phyloP scores from a whole-genome alignment of 2,888 invertebrate species.

The Dimorphilus gyrociliatus region DNA sequence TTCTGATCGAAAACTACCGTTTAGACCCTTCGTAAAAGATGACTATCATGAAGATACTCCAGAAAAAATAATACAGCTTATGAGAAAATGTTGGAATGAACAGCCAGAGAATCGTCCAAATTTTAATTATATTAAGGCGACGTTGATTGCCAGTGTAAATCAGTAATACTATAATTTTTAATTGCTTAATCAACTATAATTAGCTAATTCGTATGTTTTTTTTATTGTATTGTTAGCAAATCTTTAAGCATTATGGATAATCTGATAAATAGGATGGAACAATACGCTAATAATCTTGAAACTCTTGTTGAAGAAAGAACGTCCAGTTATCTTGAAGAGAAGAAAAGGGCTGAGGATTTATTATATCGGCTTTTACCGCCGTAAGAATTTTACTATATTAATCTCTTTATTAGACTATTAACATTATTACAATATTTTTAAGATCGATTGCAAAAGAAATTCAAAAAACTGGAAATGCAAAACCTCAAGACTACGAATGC shows the following conservation, averaged over 20 bases:
- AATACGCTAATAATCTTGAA: slow-evolving; percentile 92
- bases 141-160: slow-evolving; percentile 76
- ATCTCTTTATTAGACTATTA: too few relatives aligned
- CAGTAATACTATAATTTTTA: too few relatives aligned
- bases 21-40: slow-evolving; percentile 58
- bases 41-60: slow-evolving; percentile 36
- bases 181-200: too few relatives aligned
- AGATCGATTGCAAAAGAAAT: slow-evolving; percentile 10
- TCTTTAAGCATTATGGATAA: slow-evolving; percentile 72
- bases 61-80: slow-evolving; percentile 40
- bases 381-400: too few relatives aligned
- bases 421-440: too few relatives aligned
- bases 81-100: slow-evolving; percentile 79
- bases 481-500: slow-evolving; percentile 6
- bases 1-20: slow-evolving; percentile 43
- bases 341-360: slow-evolving; percentile 84
- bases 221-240: neutral
- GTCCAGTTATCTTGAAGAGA: slow-evolving; percentile 85
- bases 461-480: slow-evolving; percentile 5
- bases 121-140: slow-evolving; percentile 64
- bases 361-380: slow-evolving; percentile 83
- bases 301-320: slow-evolving; percentile 83
- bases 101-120: slow-evolving; percentile 71
- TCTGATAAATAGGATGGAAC: slow-evolving; percentile 79
- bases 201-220: too few relatives aligned